These are phyloP conservation scores for Antechinus flavipes DNA, from an alignment of 2,113 vertebrate genomes.

Conservation along the genomic window DNA sequence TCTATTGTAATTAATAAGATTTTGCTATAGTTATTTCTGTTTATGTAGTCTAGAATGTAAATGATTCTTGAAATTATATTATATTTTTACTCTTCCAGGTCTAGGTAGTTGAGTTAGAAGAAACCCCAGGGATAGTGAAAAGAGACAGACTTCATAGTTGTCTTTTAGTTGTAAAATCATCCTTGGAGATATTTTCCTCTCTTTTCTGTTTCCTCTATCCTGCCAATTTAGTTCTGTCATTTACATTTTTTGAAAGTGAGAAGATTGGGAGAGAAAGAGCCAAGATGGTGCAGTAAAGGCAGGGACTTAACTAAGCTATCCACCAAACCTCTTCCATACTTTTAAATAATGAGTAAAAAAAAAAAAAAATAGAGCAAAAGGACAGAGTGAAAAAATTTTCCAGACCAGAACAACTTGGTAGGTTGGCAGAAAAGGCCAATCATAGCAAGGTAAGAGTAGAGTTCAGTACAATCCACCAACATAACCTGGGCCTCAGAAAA, in stretches of 20 bases:
- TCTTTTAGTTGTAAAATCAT: neutral
- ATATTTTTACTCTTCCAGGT: neutral
- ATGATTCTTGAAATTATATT: neutral
- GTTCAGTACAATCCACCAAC: too few relatives aligned
- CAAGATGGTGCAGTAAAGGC: too few relatives aligned
- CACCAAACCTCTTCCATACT: too few relatives aligned
- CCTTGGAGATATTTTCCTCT: neutral
- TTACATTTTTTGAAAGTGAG: neutral
- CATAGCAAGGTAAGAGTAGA: too few relatives aligned
- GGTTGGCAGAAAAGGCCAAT: too few relatives aligned
- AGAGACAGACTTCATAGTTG: neutral
- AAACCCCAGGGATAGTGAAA: neutral
- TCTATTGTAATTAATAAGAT: neutral
- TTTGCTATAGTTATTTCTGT: neutral
- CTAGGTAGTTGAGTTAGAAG: neutral
- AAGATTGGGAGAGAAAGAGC: neutral
- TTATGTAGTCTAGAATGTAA: neutral
- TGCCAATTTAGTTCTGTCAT: neutral
- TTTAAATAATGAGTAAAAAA: too few relatives aligned
- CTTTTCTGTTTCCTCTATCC: neutral
- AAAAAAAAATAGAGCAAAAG: too few relatives aligned
- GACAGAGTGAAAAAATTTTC: too few relatives aligned
- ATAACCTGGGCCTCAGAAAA: too few relatives aligned
- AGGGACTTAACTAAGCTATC: too few relatives aligned
- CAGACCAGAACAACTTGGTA: too few relatives aligned